Evolutionary conservation across 2,797 vertebrate genomes (phyloP).

Genomic region (Sphaeramia orbicularis): DNA sequence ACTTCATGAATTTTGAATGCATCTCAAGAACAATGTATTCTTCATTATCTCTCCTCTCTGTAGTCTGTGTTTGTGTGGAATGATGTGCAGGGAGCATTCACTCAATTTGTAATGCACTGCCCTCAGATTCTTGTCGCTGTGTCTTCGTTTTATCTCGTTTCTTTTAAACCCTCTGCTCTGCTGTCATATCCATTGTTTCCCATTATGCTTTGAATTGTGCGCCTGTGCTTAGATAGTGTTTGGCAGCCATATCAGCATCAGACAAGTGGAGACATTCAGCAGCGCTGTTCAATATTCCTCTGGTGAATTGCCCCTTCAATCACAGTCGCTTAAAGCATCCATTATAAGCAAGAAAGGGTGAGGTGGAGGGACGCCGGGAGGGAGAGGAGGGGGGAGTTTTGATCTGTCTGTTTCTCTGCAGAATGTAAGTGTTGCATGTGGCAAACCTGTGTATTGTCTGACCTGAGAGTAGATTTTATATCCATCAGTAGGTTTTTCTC

Average conservation of each 20-base stretch:
- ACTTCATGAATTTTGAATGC: constrained; percentile 49
- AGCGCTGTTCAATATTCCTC: constrained; percentile 58
- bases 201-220: constrained; percentile 26
- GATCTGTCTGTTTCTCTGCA: constrained; percentile 29
- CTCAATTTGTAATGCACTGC: constrained; percentile 36
- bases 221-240: constrained; percentile 21
- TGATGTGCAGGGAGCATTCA: neutral
- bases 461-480: constrained; percentile 7
- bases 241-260: constrained; percentile 39
- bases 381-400: constrained; percentile 4
- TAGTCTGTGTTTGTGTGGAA: neutral
- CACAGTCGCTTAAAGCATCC: constrained; percentile 59
- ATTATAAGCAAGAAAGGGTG: constrained; percentile 51
- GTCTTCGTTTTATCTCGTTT: constrained; percentile 25
- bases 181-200: constrained; percentile 43
- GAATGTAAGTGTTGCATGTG: constrained; percentile 15
- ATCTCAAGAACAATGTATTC: constrained; percentile 24
- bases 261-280: constrained; percentile 56
- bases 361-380: constrained; percentile 3
- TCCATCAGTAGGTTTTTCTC: constrained; percentile 3
- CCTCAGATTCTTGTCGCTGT: constrained; percentile 10
- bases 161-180: constrained; percentile 29
- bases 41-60: constrained; percentile 26
- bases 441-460: constrained; percentile 5
- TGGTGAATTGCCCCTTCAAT: constrained; percentile 60